These are phyloP conservation scores for Megaceryle maxima DNA, from an alignment of 2,113 vertebrate species.

Conservation along the genomic window DNA sequence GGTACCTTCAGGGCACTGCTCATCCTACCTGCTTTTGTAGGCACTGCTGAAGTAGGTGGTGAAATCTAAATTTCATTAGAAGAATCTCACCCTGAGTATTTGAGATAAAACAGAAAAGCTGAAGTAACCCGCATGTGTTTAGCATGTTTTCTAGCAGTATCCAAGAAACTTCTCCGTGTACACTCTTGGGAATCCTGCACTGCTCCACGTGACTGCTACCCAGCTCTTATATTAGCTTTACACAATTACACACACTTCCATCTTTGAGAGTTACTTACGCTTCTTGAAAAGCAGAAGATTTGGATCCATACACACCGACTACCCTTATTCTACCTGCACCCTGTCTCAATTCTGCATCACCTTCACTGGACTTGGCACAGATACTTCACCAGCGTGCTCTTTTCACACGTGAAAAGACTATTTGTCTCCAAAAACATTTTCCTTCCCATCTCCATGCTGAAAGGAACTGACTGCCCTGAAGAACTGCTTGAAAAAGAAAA, in stretches of 20 bases:
- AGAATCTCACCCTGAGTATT: background rate
- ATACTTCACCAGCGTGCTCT: background rate
- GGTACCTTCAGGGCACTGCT: background rate
- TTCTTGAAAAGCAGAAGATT: background rate
- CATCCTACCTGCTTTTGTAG: background rate
- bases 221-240: background rate
- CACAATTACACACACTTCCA: background rate
- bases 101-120: background rate
- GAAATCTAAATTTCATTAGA: background rate
- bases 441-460: background rate
- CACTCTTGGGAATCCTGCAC: background rate
- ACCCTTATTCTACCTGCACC: background rate
- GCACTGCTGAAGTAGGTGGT: too few relatives aligned
- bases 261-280: background rate
- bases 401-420: background rate
- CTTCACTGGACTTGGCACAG: background rate
- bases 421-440: background rate
- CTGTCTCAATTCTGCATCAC: background rate
- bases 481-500: background rate
- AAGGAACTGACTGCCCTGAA: background rate
- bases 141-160: background rate
- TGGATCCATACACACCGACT: background rate
- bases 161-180: background rate
- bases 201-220: background rate
- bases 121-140: rapidly evolving